A percentile compares a stretch with the other conserved stretches of the same genome.
Conservation (phyloP, 2,888 invertebrate species). For the Cerastis rubricosa region DNA sequence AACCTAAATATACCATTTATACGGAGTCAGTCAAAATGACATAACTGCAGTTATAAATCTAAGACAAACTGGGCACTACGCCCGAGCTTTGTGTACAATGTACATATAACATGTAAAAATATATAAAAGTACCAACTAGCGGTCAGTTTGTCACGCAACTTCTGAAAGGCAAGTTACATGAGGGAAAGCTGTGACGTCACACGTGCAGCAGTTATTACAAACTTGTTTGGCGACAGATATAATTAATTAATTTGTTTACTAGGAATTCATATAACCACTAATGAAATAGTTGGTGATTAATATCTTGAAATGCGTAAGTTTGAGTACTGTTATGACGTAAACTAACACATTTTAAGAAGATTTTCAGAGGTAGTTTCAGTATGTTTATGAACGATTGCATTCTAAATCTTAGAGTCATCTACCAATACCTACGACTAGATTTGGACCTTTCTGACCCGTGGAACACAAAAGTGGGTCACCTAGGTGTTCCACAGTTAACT, state of each 20-base stretch:
- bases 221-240: constrained; percentile 38
- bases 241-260: constrained; percentile 47
- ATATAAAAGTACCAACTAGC: constrained; percentile 39
- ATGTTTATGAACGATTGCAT: neutral
- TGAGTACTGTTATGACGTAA: neutral
- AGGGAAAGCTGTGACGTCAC: constrained; percentile 24
- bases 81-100: constrained; percentile 48
- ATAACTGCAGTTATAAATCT: constrained; percentile 64
- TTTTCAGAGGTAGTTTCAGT: neutral
- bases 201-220: constrained; percentile 35
- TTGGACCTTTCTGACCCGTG: too few species aligned
- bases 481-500: too few species aligned
- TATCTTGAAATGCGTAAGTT: neutral
- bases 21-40: constrained; percentile 41
- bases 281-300: constrained; percentile 15
- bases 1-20: neutral
- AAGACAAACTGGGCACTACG: constrained; percentile 64
- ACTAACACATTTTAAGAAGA: neutral
- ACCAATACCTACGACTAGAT: neutral
- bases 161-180: constrained; percentile 56
- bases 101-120: constrained; percentile 39
- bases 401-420: neutral
- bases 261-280: constrained; percentile 19
- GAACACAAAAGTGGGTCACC: too few species aligned
- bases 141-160: constrained; percentile 58